phyloP scores from a whole-genome alignment of 2,797 vertebrate species.

The Chrysocyon brachyurus region DNA sequence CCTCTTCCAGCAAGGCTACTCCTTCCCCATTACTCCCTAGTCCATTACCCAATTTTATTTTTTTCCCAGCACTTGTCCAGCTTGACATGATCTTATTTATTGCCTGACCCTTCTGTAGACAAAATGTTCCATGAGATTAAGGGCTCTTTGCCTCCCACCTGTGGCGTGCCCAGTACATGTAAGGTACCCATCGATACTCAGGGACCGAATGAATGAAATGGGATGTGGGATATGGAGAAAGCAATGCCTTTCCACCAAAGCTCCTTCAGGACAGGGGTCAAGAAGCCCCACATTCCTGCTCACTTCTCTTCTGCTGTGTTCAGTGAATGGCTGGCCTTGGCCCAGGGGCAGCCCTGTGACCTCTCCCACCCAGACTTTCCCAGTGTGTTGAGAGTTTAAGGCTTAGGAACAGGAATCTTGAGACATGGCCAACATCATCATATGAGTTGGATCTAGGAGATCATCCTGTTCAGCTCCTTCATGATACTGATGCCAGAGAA shows the following conservation, averaged over 20 bases:
- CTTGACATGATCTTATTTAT: background rate
- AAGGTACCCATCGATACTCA: background rate
- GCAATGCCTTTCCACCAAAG: background rate
- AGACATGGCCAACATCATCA: constrained; percentile 65
- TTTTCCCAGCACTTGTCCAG: background rate
- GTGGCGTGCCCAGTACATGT: background rate
- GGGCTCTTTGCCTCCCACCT: background rate
- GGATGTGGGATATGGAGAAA: background rate
- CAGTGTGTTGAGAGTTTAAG: background rate
- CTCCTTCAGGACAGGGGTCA: background rate
- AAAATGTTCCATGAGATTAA: background rate
- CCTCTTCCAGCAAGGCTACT: background rate
- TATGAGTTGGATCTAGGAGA: constrained; percentile 72
- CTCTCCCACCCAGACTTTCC: constrained; percentile 41
- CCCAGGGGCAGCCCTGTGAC: constrained; percentile 5
- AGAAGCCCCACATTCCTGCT: background rate
- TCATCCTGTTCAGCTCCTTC: background rate
- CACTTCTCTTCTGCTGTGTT: background rate
- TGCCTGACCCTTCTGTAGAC: background rate
- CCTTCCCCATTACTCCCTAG: background rate
- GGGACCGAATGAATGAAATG: background rate
- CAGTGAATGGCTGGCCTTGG: constrained; percentile 40
- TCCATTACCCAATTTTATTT: background rate
- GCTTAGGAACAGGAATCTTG: constrained; percentile 67
- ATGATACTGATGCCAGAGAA: background rate